Evolutionary conservation across 2,888 invertebrate species (phyloP).

Genomic region (Nipponacmea schrenckii): DNA sequence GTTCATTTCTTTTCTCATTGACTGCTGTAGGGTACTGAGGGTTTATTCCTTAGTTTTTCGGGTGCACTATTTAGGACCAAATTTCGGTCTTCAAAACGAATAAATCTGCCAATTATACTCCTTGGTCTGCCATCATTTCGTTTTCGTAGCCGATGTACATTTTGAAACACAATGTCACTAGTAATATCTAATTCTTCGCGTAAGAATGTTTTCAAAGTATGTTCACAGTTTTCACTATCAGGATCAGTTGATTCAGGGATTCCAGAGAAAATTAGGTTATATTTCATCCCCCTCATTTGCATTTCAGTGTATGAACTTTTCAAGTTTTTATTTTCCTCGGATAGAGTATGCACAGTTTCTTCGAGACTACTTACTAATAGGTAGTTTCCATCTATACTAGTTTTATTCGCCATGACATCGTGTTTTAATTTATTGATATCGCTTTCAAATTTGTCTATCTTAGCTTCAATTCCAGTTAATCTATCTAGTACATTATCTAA

Average conservation of each 20-base stretch:
- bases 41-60: neutral
- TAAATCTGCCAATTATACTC: neutral
- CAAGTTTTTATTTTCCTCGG: no score
- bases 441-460: neutral
- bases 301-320: no score
- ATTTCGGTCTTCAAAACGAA: neutral
- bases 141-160: neutral
- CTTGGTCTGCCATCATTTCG: neutral
- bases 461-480: neutral
- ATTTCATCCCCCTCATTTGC: no score
- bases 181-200: neutral
- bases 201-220: no score
- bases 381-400: constrained; percentile 1
- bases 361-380: constrained; percentile 4
- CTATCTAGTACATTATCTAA: neutral
- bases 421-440: neutral
- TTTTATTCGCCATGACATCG: neutral
- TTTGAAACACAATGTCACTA: neutral
- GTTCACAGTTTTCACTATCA: no score
- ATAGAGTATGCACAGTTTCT: neutral
- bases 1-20: neutral
- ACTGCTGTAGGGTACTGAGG: no score
- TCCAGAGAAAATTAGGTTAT: no score
- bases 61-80: neutral
- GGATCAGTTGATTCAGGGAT: no score